phyloP scores from a whole-genome alignment of 1,140 invertebrate genomes.

The Drosophila nigrodunni region DNA sequence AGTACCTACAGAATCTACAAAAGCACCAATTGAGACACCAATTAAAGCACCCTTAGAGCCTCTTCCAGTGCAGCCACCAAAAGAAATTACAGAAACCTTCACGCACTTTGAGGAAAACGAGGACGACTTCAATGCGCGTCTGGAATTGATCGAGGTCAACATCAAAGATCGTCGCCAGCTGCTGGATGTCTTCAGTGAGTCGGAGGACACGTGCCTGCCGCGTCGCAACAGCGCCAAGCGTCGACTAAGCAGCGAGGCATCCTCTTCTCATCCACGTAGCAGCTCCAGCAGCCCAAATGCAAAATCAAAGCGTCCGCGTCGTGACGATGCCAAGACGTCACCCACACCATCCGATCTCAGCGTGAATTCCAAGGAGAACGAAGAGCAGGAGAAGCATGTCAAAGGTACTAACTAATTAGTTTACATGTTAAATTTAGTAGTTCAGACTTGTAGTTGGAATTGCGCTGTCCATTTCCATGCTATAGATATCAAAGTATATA shows the following conservation, averaged over 20 bases:
- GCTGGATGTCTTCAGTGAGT: slow-evolving; percentile 36
- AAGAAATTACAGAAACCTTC: slow-evolving; percentile 16
- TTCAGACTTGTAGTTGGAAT: background rate
- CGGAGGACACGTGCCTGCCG: slow-evolving; percentile 13
- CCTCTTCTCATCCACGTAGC: slow-evolving; percentile 22
- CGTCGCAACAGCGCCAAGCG: slow-evolving; percentile 49
- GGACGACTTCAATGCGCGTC: slow-evolving; percentile 52
- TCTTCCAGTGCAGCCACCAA: background rate
- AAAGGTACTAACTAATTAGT: slow-evolving; percentile 44
- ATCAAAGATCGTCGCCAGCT: slow-evolving; percentile 47
- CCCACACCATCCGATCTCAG: slow-evolving; percentile 76
- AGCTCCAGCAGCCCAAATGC: slow-evolving; percentile 47
- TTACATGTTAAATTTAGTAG: background rate
- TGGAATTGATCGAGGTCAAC: slow-evolving; percentile 48
- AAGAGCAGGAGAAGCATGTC: slow-evolving; percentile 68
- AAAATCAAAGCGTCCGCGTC: slow-evolving; percentile 45
- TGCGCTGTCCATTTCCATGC: background rate
- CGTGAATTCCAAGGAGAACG: slow-evolving; percentile 81
- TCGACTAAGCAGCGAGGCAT: slow-evolving; percentile 35
- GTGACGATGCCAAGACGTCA: slow-evolving; percentile 54
- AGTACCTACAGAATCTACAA: background rate
- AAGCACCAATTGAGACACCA: background rate
- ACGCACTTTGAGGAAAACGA: slow-evolving; percentile 60
- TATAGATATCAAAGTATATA: slow-evolving; percentile 13
- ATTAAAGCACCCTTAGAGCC: background rate